Evolutionary conservation across 2,113 vertebrate species (phyloP).

Genomic region (Nothoprocta perdicaria): DNA sequence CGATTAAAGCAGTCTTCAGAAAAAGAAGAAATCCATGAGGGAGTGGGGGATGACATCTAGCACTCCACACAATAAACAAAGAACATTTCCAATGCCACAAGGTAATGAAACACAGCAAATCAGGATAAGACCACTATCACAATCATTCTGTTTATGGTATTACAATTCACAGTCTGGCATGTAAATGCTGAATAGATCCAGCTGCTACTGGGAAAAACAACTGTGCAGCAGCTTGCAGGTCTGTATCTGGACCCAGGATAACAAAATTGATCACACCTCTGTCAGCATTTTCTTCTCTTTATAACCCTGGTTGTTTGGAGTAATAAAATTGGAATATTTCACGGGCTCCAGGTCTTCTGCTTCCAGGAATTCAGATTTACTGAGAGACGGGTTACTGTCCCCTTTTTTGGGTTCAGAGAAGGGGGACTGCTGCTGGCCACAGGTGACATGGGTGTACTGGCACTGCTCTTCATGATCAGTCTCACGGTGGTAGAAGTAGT

Average conservation of each 20-base stretch:
- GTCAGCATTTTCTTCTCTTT: slow-evolving; percentile 87
- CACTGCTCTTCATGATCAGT: slow-evolving; percentile 93
- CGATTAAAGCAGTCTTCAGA: slow-evolving; percentile 21
- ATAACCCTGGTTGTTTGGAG: slow-evolving; percentile 78
- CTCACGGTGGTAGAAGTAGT: slow-evolving; percentile 97
- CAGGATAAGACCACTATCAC: slow-evolving; percentile 53
- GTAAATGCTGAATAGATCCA: slow-evolving; percentile 48
- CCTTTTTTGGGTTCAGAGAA: slow-evolving; percentile 84
- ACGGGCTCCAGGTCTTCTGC: slow-evolving; percentile 83
- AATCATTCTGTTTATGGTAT: slow-evolving; percentile 61
- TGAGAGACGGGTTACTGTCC: slow-evolving; percentile 84
- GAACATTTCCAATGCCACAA: slow-evolving; percentile 52
- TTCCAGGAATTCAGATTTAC: slow-evolving; percentile 86
- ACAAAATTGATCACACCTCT: slow-evolving; percentile 83
- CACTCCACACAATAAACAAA: slow-evolving; percentile 52
- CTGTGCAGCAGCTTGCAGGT: slow-evolving; percentile 28
- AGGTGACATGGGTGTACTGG: slow-evolving; percentile 92
- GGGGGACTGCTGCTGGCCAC: slow-evolving; percentile 85
- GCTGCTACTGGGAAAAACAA: slow-evolving; percentile 38
- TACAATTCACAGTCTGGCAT: slow-evolving; percentile 61
- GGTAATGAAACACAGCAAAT: slow-evolving; percentile 48
- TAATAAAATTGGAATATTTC: slow-evolving; percentile 88
- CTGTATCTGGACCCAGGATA: background rate
- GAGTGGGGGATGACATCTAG: slow-evolving; percentile 40
- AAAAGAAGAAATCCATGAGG: slow-evolving; percentile 14